Evolutionary conservation across 2,888 invertebrate species (phyloP).

Genomic region (Ethmia dodecea): DNA sequence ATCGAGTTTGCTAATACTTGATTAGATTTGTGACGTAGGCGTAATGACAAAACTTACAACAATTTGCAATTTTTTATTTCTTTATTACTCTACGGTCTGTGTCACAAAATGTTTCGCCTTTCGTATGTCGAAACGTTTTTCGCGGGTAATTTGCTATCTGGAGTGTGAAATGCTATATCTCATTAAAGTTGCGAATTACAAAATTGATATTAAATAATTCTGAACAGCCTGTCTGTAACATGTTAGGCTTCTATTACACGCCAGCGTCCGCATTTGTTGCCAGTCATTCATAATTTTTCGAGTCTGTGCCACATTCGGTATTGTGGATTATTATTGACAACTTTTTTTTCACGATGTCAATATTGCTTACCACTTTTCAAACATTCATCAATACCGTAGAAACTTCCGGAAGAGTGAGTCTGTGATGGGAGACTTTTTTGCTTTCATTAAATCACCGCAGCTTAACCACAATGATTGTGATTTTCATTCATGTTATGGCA

Average conservation of each 20-base stretch:
- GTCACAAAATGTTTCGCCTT: too few species aligned
- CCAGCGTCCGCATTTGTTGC: constrained; percentile 7
- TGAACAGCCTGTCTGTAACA: constrained; percentile 15
- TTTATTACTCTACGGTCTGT: too few species aligned
- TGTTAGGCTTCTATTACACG: neutral
- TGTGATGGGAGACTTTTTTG: too few species aligned
- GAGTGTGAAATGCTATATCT: constrained; percentile 30
- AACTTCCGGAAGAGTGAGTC: too few species aligned
- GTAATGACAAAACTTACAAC: neutral
- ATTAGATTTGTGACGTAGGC: neutral
- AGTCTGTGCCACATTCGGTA: too few species aligned
- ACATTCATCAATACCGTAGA: too few species aligned
- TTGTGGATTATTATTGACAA: neutral
- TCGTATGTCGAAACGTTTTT: constrained; percentile 21
- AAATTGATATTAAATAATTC: constrained; percentile 15
- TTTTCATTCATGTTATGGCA: too few species aligned
- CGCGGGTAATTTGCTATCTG: constrained; percentile 24
- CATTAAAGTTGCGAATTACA: constrained; percentile 16
- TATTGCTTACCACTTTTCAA: too few species aligned
- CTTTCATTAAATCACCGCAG: too few species aligned
- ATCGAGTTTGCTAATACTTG: too few species aligned
- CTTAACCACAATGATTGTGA: too few species aligned
- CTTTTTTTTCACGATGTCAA: neutral
- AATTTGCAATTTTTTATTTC: too few species aligned
- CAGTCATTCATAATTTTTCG: constrained; percentile 2